These are phyloP conservation scores for Agelastica alni DNA, from an alignment of 2,888 invertebrate species.

Conservation along the genomic window DNA sequence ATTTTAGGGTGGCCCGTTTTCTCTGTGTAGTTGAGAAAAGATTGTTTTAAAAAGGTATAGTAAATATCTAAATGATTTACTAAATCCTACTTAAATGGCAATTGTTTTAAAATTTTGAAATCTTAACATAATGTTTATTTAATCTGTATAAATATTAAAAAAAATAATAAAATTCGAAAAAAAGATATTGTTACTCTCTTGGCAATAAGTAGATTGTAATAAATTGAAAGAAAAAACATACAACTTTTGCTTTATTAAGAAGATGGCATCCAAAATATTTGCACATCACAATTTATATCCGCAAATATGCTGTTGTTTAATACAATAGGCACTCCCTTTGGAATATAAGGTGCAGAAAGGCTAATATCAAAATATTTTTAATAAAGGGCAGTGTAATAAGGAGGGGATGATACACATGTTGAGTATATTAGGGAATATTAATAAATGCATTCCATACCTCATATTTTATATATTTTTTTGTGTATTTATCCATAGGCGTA, in stretches of 20 bases:
- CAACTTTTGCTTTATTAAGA: conserved; percentile 5
- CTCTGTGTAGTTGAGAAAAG: no score
- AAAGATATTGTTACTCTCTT: no score
- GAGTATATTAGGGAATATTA: conserved; percentile 40
- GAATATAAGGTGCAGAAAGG: conserved; percentile 26
- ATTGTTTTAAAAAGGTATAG: no score
- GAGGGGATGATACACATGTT: conserved; percentile 29
- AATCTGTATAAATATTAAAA: no score
- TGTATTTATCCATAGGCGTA: background rate
- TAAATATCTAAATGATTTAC: no score
- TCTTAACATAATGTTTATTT: no score
- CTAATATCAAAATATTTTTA: conserved; percentile 40
- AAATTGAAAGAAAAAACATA: background rate
- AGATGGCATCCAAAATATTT: conserved; percentile 24
- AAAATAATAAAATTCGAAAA: no score
- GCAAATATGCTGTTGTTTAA: conserved; percentile 21
- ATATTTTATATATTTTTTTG: conserved; percentile 32
- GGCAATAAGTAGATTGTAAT: no score
- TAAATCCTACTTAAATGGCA: no score
- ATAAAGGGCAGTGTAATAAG: conserved; percentile 39
- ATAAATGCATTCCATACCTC: conserved; percentile 40
- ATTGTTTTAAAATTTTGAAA: no score
- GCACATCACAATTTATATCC: conserved; percentile 11
- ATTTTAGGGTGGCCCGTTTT: no score
- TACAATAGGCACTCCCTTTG: conserved; percentile 17